These are phyloP conservation scores for Elephas maximus DNA, from an alignment of 2,113 vertebrate species.

Conservation along the genomic window DNA sequence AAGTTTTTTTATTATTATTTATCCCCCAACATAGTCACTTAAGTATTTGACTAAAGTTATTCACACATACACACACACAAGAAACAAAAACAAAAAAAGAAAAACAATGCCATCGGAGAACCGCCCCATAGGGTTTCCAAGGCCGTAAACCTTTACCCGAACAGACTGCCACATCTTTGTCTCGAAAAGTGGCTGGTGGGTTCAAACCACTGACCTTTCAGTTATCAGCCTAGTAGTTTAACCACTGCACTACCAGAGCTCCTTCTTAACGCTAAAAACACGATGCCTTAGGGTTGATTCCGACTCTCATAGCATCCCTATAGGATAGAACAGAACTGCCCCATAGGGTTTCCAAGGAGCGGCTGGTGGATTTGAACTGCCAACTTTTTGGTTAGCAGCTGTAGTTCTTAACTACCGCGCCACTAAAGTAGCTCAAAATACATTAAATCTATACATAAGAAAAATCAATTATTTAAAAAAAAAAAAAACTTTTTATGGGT, in stretches of 20 bases:
- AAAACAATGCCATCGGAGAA: not conserved
- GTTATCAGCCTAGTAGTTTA: too few relatives aligned
- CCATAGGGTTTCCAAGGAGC: too few relatives aligned
- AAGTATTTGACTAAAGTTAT: constrained; percentile 39
- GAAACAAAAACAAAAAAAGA: not conserved
- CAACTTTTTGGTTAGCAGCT: not conserved
- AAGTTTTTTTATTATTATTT: not conserved
- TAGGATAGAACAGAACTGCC: too few relatives aligned
- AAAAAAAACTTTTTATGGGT: constrained; percentile 3
- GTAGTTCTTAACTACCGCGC: not conserved
- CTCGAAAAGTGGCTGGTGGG: too few relatives aligned
- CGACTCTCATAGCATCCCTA: too few relatives aligned
- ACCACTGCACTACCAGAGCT: too few relatives aligned
- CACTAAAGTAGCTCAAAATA: not conserved
- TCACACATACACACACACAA: not conserved
- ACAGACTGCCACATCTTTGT: not conserved
- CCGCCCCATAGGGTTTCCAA: not conserved
- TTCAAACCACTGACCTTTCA: too few relatives aligned
- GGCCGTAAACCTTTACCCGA: not conserved
- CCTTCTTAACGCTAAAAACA: too few relatives aligned
- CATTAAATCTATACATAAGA: not conserved
- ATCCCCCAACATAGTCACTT: not conserved
- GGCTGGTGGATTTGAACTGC: not conserved
- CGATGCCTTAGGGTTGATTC: too few relatives aligned
- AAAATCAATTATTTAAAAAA: not conserved